phyloP scores from a whole-genome alignment of 2,888 invertebrate genomes.

The Eupithecia dodoneata region DNA sequence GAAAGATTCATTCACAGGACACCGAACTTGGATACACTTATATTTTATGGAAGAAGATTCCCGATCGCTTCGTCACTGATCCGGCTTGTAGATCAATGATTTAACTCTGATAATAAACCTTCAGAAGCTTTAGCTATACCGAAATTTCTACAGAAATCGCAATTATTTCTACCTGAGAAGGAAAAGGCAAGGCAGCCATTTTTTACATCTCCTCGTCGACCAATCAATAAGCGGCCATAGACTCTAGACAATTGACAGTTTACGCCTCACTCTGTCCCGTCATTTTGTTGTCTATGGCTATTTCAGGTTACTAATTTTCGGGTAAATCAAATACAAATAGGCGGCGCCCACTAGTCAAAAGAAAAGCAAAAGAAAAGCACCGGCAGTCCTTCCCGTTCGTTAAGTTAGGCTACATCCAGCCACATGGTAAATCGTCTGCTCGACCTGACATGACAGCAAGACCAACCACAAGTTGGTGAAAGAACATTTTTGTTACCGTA shows the following conservation, averaged over 20 bases:
- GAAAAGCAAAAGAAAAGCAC: no score
- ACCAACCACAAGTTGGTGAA: no score
- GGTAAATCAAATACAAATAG: not conserved
- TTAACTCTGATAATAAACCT: conserved; percentile 47
- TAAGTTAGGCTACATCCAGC: no score
- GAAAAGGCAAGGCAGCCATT: conserved; percentile 94
- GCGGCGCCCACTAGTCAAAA: not conserved
- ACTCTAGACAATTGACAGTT: conserved; percentile 68
- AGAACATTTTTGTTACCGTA: no score
- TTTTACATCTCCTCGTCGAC: conserved; percentile 85
- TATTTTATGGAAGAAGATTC: conserved; percentile 48
- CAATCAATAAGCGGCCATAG: conserved; percentile 82
- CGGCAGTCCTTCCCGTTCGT: no score
- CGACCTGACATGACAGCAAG: no score
- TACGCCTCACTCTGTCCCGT: conserved; percentile 27
- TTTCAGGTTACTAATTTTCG: not conserved
- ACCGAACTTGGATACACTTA: conserved; percentile 67
- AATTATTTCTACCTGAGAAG: conserved; percentile 89
- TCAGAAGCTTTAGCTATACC: conserved; percentile 47
- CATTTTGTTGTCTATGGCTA: conserved; percentile 17
- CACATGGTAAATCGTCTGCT: no score
- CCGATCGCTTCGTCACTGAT: conserved; percentile 50
- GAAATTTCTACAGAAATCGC: conserved; percentile 62
- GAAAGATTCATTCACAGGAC: conserved; percentile 60
- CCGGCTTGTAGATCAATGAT: conserved; percentile 50